Conservation (phyloP, 1,140 invertebrate species). For the Rhagoletis pomonella region DNA sequence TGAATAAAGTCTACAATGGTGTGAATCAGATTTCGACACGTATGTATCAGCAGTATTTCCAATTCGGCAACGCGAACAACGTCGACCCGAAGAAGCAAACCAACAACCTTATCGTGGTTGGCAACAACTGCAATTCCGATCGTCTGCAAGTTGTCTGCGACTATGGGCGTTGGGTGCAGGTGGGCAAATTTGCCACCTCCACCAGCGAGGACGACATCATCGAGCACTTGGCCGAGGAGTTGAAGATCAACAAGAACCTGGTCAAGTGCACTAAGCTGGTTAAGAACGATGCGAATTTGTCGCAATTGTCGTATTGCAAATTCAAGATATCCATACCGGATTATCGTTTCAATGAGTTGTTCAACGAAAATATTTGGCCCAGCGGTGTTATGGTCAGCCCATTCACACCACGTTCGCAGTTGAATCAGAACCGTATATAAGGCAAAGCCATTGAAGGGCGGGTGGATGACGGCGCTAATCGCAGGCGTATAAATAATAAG, state of each 20-base stretch:
- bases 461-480: conserved; percentile 51
- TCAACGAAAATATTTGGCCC: conserved; percentile 73
- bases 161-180: conserved; percentile 72
- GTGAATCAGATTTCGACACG: conserved; percentile 72
- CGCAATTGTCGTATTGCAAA: conserved; percentile 71
- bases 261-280: conserved; percentile 72
- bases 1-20: conserved; percentile 71
- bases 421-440: conserved; percentile 73
- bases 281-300: conserved; percentile 71
- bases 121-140: conserved; percentile 73
- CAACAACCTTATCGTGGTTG: conserved; percentile 71
- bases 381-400: conserved; percentile 73
- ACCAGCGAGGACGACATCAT: conserved; percentile 72
- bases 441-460: conserved; percentile 52
- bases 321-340: conserved; percentile 73
- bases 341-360: conserved; percentile 73
- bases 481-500: conserved; percentile 20
- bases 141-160: conserved; percentile 72
- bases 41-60: conserved; percentile 73
- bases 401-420: conserved; percentile 71
- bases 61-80: conserved; percentile 68
- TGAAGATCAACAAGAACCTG: conserved; percentile 72
- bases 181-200: conserved; percentile 71
- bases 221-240: conserved; percentile 69
- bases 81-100: conserved; percentile 68